A percentile compares a stretch with the other conserved stretches of the same genome.
Conservation (phyloP, 2,797 vertebrate genomes). For the Leptodactylus fallax region DNA sequence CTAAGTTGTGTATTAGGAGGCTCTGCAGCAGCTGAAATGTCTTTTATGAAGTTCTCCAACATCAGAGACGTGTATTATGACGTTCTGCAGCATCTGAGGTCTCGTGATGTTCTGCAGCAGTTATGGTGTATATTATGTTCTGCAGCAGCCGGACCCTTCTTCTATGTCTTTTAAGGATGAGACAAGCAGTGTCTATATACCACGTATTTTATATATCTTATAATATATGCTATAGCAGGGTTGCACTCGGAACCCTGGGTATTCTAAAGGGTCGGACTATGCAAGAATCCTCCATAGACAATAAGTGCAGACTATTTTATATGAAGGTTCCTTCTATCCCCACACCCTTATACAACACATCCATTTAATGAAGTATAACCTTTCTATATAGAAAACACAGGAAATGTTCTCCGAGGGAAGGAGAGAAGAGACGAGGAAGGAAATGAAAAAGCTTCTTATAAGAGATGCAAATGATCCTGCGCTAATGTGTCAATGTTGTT, state of each 20-base stretch:
- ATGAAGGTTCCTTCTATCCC: background rate
- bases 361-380: slow-evolving; percentile 46
- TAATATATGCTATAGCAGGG: no score
- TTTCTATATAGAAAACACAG: slow-evolving; percentile 24
- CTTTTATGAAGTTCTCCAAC: background rate
- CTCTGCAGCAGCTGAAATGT: background rate
- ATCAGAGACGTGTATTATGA: background rate
- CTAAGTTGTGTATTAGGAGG: background rate
- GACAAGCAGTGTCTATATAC: no score
- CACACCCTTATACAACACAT: background rate
- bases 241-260: no score
- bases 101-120: background rate
- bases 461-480: slow-evolving; percentile 43
- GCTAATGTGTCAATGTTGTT: slow-evolving; percentile 51
- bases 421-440: slow-evolving; percentile 2
- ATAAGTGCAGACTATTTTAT: background rate
- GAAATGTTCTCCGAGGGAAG: background rate
- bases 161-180: no score
- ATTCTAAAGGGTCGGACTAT: no score
- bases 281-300: no score
- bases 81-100: background rate
- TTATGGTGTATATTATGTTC: background rate
- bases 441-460: slow-evolving; percentile 39
- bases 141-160: background rate
- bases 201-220: no score